These are phyloP conservation scores for Pelodytes ibericus DNA, from an alignment of 2,797 vertebrate species.

Conservation along the genomic window DNA sequence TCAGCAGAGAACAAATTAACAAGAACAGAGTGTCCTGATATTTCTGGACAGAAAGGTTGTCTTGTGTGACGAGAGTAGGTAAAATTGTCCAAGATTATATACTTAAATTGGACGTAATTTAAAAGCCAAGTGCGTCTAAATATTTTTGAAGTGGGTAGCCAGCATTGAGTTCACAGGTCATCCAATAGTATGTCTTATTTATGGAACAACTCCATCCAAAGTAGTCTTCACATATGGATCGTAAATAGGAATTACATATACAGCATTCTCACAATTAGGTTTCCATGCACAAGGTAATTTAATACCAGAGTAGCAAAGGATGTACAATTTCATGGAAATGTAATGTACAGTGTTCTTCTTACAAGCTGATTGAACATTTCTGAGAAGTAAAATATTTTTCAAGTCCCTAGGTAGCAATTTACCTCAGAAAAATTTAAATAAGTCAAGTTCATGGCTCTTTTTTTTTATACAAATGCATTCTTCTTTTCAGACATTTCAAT, in stretches of 20 bases:
- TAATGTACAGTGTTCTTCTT: conserved; percentile 13
- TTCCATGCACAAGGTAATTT: conserved; percentile 38
- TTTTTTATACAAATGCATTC: neutral
- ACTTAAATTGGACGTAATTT: neutral
- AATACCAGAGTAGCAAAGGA: conserved; percentile 24
- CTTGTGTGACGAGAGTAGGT: neutral
- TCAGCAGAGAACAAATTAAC: neutral
- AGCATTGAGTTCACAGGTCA: neutral
- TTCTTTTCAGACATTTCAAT: too few species aligned
- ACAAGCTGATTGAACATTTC: conserved; percentile 35
- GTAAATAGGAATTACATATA: conserved; percentile 19
- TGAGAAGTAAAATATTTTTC: conserved; percentile 11
- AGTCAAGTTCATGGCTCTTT: neutral
- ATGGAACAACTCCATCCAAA: neutral
- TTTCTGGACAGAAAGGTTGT: neutral
- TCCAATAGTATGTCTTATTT: neutral
- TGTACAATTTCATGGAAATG: conserved; percentile 17
- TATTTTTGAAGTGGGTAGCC: neutral
- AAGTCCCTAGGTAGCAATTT: neutral
- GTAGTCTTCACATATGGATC: conserved; percentile 4
- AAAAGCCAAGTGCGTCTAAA: neutral
- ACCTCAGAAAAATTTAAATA: conserved; percentile 14
- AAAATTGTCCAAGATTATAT: neutral
- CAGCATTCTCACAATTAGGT: neutral
- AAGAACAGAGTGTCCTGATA: conserved; percentile 15